These are phyloP conservation scores for Dendropsophus ebraccatus DNA, from an alignment of 2,113 vertebrate species.

Conservation along the genomic window DNA sequence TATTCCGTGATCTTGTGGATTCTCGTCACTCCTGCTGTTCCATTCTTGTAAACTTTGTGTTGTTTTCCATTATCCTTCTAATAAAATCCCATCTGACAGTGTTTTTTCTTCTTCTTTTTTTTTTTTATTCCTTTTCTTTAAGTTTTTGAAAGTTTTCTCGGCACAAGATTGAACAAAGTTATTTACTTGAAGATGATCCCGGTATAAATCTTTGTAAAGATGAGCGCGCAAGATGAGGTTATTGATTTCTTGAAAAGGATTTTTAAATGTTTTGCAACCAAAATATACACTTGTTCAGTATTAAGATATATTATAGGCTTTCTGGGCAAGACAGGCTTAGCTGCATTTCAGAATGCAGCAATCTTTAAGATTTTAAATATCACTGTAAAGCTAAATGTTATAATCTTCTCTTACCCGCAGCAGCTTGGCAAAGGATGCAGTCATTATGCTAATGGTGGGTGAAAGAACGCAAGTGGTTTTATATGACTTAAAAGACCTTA, in stretches of 20 bases:
- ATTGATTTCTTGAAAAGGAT: slow-evolving; percentile 36
- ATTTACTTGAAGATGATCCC: slow-evolving; percentile 15
- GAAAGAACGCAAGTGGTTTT: slow-evolving; percentile 10
- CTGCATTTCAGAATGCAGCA: slow-evolving; percentile 6
- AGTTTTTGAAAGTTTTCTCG: not conserved
- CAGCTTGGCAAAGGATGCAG: not conserved
- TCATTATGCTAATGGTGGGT: slow-evolving; percentile 26
- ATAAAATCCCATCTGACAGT: not conserved
- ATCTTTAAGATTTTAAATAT: slow-evolving; percentile 28
- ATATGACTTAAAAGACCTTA: slow-evolving; percentile 15
- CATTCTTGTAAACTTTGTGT: not conserved
- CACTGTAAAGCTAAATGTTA: not conserved
- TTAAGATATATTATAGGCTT: slow-evolving; percentile 40
- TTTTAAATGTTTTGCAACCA: slow-evolving; percentile 42
- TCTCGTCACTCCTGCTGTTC: not conserved
- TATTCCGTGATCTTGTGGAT: not conserved
- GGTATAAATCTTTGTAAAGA: slow-evolving; percentile 40
- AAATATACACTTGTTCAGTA: slow-evolving; percentile 28
- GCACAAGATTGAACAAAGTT: slow-evolving; percentile 23
- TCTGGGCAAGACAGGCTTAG: slow-evolving; percentile 14
- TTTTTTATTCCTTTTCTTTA: not conserved
- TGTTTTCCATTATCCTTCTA: not conserved
- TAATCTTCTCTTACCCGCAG: slow-evolving; percentile 22
- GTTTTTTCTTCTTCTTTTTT: not conserved
- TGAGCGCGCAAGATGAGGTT: slow-evolving; percentile 27